A percentile compares a stretch with the other conserved stretches of the same genome.
Evolutionary conservation across 2,888 invertebrate species (phyloP).

Genomic region (Agonum fuliginosum): DNA sequence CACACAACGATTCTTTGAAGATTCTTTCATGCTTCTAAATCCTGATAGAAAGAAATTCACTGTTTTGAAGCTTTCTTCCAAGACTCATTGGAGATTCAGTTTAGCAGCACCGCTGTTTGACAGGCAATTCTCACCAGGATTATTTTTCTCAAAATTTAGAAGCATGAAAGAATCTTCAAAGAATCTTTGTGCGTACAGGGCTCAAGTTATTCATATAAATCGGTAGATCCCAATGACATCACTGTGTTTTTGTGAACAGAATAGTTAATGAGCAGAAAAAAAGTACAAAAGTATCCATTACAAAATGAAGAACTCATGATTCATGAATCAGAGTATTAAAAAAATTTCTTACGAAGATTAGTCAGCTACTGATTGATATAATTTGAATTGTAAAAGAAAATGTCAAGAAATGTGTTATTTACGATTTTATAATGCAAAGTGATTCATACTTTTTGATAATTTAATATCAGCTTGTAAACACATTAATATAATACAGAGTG

Average conservation of each 20-base stretch:
- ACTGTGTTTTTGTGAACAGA: not conserved
- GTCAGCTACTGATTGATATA: no score
- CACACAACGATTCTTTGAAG: no score
- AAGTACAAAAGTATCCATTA: not conserved
- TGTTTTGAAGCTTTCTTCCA: no score
- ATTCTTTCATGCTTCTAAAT: no score
- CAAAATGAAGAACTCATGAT: not conserved
- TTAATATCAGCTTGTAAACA: not conserved
- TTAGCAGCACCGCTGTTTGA: no score
- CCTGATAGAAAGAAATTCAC: no score
- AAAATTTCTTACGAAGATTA: not conserved
- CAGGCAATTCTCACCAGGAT: no score
- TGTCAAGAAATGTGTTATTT: not conserved
- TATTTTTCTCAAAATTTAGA: no score
- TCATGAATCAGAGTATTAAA: slow-evolving; percentile 1
- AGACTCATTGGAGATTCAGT: no score
- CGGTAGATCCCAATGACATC: slow-evolving; percentile 30
- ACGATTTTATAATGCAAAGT: not conserved
- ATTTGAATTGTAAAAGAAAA: not conserved
- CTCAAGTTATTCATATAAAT: not conserved
- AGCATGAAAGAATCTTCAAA: not conserved
- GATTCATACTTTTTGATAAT: not conserved
- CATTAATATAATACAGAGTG: no score
- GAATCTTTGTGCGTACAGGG: no score
- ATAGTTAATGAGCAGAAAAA: slow-evolving; percentile 28